These are phyloP conservation scores for Apeira syringaria DNA, from an alignment of 2,888 invertebrate species.

Conservation along the genomic window DNA sequence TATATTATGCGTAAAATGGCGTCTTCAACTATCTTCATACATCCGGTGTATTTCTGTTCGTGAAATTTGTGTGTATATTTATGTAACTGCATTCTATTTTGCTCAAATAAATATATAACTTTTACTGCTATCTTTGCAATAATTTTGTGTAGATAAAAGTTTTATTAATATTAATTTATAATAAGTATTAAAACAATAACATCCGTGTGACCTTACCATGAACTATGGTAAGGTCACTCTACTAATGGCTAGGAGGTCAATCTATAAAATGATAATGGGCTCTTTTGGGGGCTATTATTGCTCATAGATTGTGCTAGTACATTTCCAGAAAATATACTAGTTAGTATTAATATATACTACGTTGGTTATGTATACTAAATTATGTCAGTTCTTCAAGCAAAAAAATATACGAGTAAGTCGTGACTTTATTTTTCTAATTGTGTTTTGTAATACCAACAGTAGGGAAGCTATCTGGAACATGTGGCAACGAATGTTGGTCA, in stretches of 20 bases:
- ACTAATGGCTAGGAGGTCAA: slow-evolving; percentile 25
- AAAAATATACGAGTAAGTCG: neutral
- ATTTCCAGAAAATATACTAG: no score
- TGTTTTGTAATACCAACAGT: slow-evolving; percentile 14
- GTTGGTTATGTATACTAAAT: no score
- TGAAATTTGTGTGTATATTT: slow-evolving; percentile 26
- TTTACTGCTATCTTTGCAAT: neutral
- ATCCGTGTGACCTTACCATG: slow-evolving; percentile 29
- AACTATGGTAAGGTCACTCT: no score
- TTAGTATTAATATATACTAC: no score
- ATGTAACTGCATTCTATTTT: slow-evolving; percentile 37
- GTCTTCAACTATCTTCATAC: slow-evolving; percentile 67
- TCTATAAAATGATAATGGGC: slow-evolving; percentile 22
- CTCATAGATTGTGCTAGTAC: slow-evolving; percentile 1
- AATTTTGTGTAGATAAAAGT: neutral
- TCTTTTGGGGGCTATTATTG: slow-evolving; percentile 20
- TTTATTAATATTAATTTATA: no score
- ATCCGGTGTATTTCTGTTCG: slow-evolving; percentile 45
- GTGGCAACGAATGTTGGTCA: slow-evolving; percentile 46
- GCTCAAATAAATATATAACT: slow-evolving; percentile 24
- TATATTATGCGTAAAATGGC: slow-evolving; percentile 80
- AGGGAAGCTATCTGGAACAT: slow-evolving; percentile 43
- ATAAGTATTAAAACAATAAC: neutral
- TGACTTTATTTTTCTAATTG: slow-evolving; percentile 23
- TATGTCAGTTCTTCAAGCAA: neutral